A percentile compares a stretch with the other conserved stretches of the same genome.
Evolutionary conservation across 2,113 vertebrate species (phyloP).

Genomic region (Elephas maximus): DNA sequence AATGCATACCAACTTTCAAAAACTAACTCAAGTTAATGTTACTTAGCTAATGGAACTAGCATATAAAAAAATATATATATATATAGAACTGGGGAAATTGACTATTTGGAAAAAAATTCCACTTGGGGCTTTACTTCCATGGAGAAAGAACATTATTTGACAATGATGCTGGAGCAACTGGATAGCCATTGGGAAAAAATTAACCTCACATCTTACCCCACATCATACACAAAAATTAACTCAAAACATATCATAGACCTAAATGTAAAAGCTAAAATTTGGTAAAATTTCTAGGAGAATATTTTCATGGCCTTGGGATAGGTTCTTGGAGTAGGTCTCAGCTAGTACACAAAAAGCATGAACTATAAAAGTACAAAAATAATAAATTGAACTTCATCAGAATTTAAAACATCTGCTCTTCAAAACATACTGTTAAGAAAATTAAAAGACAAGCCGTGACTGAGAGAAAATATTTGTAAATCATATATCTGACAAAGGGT

Average conservation of each 20-base stretch:
- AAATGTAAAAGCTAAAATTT: not conserved
- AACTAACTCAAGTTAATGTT: conserved; percentile 18
- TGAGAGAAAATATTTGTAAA: not conserved
- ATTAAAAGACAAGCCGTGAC: not conserved
- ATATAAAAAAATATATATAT: no score
- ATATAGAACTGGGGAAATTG: conserved; percentile 3
- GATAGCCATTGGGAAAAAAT: not conserved
- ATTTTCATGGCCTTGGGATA: not conserved
- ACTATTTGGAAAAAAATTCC: conserved; percentile 11
- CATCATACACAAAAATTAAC: not conserved
- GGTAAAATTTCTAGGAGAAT: not conserved
- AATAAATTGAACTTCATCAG: not conserved
- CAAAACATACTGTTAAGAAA: not conserved
- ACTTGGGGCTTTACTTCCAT: not conserved
- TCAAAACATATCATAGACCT: not conserved
- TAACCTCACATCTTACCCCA: conserved; percentile 1
- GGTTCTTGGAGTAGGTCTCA: not conserved
- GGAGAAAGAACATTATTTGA: not conserved
- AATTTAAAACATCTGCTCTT: not conserved
- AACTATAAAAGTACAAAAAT: not conserved
- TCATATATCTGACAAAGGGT: not conserved
- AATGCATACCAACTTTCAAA: conserved; percentile 61
- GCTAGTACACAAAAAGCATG: not conserved
- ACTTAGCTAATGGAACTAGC: conserved; percentile 16
- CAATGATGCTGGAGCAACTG: not conserved